Base-by-base conservation (phyloP, 2,113 vertebrate genomes). In the Chionis minor region DNA sequence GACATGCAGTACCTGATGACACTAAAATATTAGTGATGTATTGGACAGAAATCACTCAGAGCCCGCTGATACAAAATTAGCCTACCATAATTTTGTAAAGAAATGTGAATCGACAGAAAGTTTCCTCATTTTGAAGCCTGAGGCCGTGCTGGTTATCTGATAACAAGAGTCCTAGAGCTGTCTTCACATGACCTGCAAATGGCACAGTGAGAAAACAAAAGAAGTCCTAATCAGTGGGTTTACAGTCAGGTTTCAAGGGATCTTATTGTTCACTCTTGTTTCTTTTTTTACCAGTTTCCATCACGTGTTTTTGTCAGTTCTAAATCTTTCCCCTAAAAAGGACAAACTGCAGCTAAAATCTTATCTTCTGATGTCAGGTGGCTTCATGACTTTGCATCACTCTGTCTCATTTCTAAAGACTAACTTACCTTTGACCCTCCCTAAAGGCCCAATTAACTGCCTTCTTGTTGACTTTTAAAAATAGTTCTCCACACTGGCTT, bases 281-380 rank as follows among this genome's bases (percentile, higher is more conserved):
- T 73, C 55, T 61, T 94, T 89, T 75, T 66, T 94, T 47, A 52
- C 9, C 19, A 65, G 47, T 93, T 94, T 80, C 81, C 32, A 33
- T 88, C 89, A 85, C 2, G 0, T 89, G 91, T 42, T 94, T 93
- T 54, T 94, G 12, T 70, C 54, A 44, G 38, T 70, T 92, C 55
- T 72, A 73, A 61, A 77, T 66, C 58, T 92, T 87, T 12, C 35
- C 40, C 7, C 33, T 75, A 23, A 54, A 69, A 87, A 91, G 74
- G 78, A 51, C 74, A 88, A 95, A 95, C 45, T 72, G 24, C 54
- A 77, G 22, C 62, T 81, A 72, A 92, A 84, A 90, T 91, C 70
- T 95, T 88, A 85, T 77, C 54, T 92, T 78, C 67, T 94, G 42
- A 45, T 72, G 52, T 58, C 69, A 91, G 66, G 14, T 9, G 74